Conservation (phyloP, 2,113 vertebrate genomes). For the Equus quagga region DNA sequence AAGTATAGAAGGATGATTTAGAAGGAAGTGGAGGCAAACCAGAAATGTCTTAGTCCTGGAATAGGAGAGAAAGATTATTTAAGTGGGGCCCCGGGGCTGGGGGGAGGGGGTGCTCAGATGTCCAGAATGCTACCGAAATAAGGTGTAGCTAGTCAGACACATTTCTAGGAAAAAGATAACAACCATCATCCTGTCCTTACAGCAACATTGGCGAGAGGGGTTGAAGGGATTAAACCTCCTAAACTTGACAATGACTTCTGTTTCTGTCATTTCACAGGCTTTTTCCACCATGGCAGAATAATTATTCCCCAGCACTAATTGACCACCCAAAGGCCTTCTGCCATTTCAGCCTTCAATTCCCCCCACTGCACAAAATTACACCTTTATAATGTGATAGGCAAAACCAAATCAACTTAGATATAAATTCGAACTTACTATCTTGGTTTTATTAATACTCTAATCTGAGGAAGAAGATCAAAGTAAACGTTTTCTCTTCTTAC, state of each 20-base stretch:
- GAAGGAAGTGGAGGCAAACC: neutral
- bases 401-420: neutral
- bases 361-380: neutral
- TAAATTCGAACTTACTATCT: neutral
- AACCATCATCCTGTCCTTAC: neutral
- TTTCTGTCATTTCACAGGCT: neutral
- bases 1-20: neutral
- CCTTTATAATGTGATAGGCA: neutral
- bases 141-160: neutral
- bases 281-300: neutral
- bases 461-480: slow-evolving; percentile 25
- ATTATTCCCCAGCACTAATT: neutral
- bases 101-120: neutral
- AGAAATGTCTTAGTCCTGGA: neutral
- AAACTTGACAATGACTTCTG: too few relatives aligned
- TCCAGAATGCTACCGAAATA: neutral
- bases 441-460: neutral
- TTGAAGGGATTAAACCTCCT: neutral
- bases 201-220: rapidly evolving
- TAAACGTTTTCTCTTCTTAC: neutral
- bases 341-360: neutral
- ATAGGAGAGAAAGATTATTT: neutral
- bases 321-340: neutral
- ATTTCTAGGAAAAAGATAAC: neutral
- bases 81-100: neutral